Percentiles rank a stretch among this genome's conserved stretches.
These are phyloP conservation scores for Sesia apiformis DNA, from an alignment of 2,888 invertebrate genomes.

Conservation along the genomic window DNA sequence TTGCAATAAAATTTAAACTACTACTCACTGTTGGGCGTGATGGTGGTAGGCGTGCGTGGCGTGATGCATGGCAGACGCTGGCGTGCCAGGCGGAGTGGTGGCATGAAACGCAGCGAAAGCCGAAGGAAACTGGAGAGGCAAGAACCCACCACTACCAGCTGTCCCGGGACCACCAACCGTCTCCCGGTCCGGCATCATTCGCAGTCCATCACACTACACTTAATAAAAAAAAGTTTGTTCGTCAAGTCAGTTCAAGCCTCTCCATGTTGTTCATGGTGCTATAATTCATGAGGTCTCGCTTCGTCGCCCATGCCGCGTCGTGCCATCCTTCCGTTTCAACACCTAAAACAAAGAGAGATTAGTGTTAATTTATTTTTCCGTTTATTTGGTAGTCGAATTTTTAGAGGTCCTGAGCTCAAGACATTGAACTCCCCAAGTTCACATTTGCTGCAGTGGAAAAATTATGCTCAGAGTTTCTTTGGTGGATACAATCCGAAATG, in stretches of 20 bases:
- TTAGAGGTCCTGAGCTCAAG: too few species aligned
- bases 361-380: slow-evolving; percentile 25
- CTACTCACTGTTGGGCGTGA: slow-evolving; percentile 62
- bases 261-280: slow-evolving; percentile 39
- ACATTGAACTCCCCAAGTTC: too few species aligned
- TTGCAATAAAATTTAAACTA: too few species aligned
- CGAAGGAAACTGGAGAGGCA: slow-evolving; percentile 73
- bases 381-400: too few species aligned
- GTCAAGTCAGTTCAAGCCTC: slow-evolving; percentile 61
- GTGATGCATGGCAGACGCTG: slow-evolving; percentile 74
- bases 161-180: slow-evolving; percentile 71
- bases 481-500: too few species aligned
- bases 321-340: slow-evolving; percentile 30
- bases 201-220: slow-evolving; percentile 28
- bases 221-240: slow-evolving; percentile 11
- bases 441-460: too few species aligned
- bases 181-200: slow-evolving; percentile 72
- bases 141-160: slow-evolving; percentile 71
- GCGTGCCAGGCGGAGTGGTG: slow-evolving; percentile 75
- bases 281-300: slow-evolving; percentile 23
- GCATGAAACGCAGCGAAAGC: slow-evolving; percentile 78
- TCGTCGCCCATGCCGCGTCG: slow-evolving; percentile 18
- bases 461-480: too few species aligned
- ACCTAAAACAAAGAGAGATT: slow-evolving; percentile 50
- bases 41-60: slow-evolving; percentile 70